Evolutionary conservation across 2,888 invertebrate species (phyloP).

Genomic region (Polydrusus pterygomalis): DNA sequence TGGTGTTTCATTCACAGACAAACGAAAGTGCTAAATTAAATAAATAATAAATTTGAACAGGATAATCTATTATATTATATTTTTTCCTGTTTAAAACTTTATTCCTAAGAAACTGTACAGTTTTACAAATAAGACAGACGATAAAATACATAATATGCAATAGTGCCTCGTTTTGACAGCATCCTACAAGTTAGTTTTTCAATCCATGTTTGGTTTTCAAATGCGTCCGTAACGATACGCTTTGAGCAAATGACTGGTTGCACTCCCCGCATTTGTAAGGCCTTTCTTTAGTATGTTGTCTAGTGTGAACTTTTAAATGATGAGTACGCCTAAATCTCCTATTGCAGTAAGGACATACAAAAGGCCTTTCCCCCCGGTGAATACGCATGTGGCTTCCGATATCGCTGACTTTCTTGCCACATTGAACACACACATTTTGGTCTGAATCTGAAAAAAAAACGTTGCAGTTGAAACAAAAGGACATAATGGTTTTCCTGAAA

Average conservation of each 20-base stretch:
- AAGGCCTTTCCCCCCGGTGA: constrained; percentile 65
- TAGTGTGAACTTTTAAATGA: constrained; percentile 62
- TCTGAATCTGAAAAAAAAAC: constrained; percentile 63
- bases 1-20: too few relatives aligned
- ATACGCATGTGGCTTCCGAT: constrained; percentile 63
- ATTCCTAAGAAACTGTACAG: too few relatives aligned
- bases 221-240: constrained; percentile 64
- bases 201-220: constrained; percentile 63
- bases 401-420: constrained; percentile 64
- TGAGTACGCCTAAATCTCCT: constrained; percentile 64
- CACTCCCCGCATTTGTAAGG: constrained; percentile 62
- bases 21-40: too few relatives aligned
- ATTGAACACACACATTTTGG: constrained; percentile 62
- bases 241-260: constrained; percentile 62
- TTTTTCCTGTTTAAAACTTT: too few relatives aligned
- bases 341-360: constrained; percentile 61
- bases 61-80: too few relatives aligned
- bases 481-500: too few relatives aligned
- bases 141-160: too few relatives aligned
- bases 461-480: too few relatives aligned
- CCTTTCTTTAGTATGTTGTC: constrained; percentile 66
- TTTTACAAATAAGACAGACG: too few relatives aligned
- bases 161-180: too few relatives aligned
- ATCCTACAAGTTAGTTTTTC: neutral
- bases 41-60: too few relatives aligned